Percentiles rank a stretch among this genome's conserved stretches.
Conservation (phyloP, 1,140 invertebrate species). For the Sipha flava region DNA sequence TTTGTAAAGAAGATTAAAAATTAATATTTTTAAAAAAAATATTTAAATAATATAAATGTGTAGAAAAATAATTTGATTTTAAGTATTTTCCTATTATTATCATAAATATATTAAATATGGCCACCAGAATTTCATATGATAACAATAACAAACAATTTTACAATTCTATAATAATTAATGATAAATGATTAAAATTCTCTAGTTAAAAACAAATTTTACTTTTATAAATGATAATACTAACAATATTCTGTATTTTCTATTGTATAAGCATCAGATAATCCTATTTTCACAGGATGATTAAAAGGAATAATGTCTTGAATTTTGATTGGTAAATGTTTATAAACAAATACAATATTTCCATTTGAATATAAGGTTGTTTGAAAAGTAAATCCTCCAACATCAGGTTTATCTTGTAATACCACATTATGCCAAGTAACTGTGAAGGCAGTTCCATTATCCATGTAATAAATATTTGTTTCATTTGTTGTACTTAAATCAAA, state of each 20-base stretch:
- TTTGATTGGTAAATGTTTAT: slow-evolving; percentile 68
- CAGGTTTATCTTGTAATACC: slow-evolving; percentile 64
- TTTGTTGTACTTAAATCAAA: slow-evolving; percentile 82
- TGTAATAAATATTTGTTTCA: slow-evolving; percentile 72
- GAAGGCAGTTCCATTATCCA: slow-evolving; percentile 78
- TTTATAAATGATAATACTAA: slow-evolving; percentile 46
- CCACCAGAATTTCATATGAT: no score
- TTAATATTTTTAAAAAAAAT: no score
- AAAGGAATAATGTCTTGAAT: slow-evolving; percentile 67
- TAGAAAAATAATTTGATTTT: no score
- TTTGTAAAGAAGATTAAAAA: no score
- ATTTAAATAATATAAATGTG: no score
- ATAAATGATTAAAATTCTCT: no score
- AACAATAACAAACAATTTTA: no score
- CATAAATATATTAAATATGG: no score
- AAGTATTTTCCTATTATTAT: no score
- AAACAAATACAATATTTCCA: slow-evolving; percentile 89
- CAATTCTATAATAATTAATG: no score
- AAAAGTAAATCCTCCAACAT: slow-evolving; percentile 69
- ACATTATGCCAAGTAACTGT: slow-evolving; percentile 91
- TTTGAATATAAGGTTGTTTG: slow-evolving; percentile 73
- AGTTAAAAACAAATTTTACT: no score
- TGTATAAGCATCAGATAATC: slow-evolving; percentile 95
- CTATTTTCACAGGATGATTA: slow-evolving; percentile 90
- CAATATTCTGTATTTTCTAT: slow-evolving; percentile 77